A percentile compares a stretch with the other conserved stretches of the same genome.
These are phyloP conservation scores for Phenganax marumi DNA, from an alignment of 92 coral and sea anemone species.

Conservation along the genomic window DNA sequence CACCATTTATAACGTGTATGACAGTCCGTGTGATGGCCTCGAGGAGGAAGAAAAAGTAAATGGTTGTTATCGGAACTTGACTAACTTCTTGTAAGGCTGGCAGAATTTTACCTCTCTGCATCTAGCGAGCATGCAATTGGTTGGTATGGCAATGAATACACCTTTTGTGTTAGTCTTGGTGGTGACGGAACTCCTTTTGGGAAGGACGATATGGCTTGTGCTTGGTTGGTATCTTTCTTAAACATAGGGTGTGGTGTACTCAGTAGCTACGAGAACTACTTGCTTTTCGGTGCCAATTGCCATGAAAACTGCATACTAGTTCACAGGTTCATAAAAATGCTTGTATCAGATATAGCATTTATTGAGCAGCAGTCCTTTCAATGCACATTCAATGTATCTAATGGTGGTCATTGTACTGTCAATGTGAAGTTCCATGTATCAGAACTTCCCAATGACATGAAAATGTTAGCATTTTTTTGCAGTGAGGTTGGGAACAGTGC, in stretches of 20 bases:
- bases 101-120: conserved; percentile 15
- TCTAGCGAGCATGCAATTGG: not conserved
- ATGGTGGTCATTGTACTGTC: not conserved
- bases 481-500: not conserved
- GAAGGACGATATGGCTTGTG: conserved; percentile 1
- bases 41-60: not conserved
- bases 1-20: conserved; percentile 15
- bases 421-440: not conserved
- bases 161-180: not conserved
- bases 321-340: conserved; percentile 39
- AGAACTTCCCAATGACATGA: conserved; percentile 6
- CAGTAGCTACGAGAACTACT: conserved; percentile 38
- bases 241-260: conserved; percentile 30
- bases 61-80: not conserved
- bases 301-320: conserved; percentile 28
- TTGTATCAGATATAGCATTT: conserved; percentile 24
- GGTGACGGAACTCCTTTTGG: conserved; percentile 23
- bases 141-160: not conserved
- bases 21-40: conserved; percentile 13
- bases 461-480: not conserved
- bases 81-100: not conserved
- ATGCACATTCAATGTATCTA: not conserved
- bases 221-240: not conserved
- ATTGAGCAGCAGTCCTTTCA: conserved; percentile 4
- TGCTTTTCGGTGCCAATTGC: conserved; percentile 42